These are phyloP conservation scores for Orthonyx spaldingii DNA, from an alignment of 2,113 vertebrate genomes.

Conservation along the genomic window DNA sequence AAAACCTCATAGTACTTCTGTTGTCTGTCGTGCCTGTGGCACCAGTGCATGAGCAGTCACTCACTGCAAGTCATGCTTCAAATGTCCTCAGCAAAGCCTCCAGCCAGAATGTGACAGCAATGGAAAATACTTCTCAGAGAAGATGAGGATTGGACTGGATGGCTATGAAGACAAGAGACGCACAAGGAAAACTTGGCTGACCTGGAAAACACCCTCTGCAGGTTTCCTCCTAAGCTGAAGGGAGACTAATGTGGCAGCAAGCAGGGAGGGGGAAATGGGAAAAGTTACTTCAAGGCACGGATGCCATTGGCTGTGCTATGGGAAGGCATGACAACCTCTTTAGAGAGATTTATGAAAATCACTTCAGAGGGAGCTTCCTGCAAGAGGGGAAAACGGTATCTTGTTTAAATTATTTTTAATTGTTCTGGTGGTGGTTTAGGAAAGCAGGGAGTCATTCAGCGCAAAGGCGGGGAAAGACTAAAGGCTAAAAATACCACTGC, in stretches of 20 bases:
- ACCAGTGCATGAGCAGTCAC: not conserved
- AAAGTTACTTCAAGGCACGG: not conserved
- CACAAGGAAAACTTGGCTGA: not conserved
- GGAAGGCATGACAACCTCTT: not conserved
- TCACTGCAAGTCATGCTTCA: not conserved
- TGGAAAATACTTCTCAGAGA: not conserved
- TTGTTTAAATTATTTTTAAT: conserved; percentile 29
- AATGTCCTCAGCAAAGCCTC: not conserved
- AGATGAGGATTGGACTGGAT: not conserved
- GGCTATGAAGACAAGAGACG: accelerated
- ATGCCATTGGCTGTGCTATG: not conserved
- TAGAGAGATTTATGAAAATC: conserved; percentile 10
- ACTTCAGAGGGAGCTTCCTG: conserved; percentile 19
- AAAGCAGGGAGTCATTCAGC: not conserved
- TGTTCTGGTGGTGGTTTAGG: not conserved
- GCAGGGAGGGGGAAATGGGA: not conserved
- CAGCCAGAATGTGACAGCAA: not conserved
- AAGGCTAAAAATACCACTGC: conserved; percentile 21
- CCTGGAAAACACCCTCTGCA: not conserved
- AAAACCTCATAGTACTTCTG: not conserved
- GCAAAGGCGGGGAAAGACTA: not conserved
- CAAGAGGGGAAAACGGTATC: not conserved
- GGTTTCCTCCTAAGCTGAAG: not conserved
- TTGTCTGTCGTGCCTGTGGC: not conserved
- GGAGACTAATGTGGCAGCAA: not conserved